Percentiles rank a stretch among this genome's conserved stretches.
phyloP scores from a whole-genome alignment of 2,888 invertebrate species.

The Drosophila rellima region DNA sequence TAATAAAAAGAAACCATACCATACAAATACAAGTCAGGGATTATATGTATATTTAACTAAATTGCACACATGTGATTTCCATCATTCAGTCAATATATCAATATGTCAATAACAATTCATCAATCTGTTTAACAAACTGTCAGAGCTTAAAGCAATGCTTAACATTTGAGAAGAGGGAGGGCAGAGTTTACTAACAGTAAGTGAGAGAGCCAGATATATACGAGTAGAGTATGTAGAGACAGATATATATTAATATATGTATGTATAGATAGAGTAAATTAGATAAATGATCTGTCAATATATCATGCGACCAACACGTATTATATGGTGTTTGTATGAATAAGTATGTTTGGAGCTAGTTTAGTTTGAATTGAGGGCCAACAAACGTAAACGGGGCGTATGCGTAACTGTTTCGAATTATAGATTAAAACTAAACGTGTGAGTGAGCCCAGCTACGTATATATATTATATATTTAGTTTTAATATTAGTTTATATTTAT shows the following conservation, averaged over 20 bases:
- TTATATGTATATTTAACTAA: slow-evolving; percentile 44
- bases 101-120: slow-evolving; percentile 54
- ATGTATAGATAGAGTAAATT: slow-evolving; percentile 32
- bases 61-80: slow-evolving; percentile 54
- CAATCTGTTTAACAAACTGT: slow-evolving; percentile 47
- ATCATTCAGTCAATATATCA: slow-evolving; percentile 50
- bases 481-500: slow-evolving; percentile 14
- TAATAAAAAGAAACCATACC: slow-evolving; percentile 38
- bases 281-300: slow-evolving; percentile 58
- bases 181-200: slow-evolving; percentile 40
- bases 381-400: slow-evolving; percentile 50
- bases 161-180: slow-evolving; percentile 22
- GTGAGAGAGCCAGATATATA: slow-evolving; percentile 41
- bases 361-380: slow-evolving; percentile 32
- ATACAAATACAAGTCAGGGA: slow-evolving; percentile 54
- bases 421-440: slow-evolving; percentile 29
- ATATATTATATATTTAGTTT: neutral
- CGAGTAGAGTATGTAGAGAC: slow-evolving; percentile 25
- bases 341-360: slow-evolving; percentile 20
- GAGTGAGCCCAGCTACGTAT: slow-evolving; percentile 16
- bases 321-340: slow-evolving; percentile 23
- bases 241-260: slow-evolving; percentile 1
- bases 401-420: slow-evolving; percentile 43
- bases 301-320: slow-evolving; percentile 65
- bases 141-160: slow-evolving; percentile 52